Percentiles rank a stretch among this genome's conserved stretches.
Conservation (phyloP, 2,797 vertebrate genomes). For the Knipowitschia caucasica region DNA sequence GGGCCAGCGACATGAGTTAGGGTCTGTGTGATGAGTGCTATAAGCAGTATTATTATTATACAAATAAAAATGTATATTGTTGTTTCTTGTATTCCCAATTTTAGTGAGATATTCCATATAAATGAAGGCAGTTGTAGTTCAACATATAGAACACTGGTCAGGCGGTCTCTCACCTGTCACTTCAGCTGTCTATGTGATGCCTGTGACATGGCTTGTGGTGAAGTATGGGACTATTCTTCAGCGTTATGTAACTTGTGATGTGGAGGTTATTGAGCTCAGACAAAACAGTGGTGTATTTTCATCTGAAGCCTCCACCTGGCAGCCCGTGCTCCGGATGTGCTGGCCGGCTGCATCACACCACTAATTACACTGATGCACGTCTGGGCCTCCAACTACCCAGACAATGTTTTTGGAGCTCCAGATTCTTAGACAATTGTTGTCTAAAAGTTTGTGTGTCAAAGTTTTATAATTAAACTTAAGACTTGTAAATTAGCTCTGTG, state of each 20-base stretch:
- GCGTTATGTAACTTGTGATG: conserved; percentile 25
- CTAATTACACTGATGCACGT: conserved; percentile 69
- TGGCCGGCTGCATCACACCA: conserved; percentile 56
- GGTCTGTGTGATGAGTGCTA: no score
- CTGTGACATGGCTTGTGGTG: no score
- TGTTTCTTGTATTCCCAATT: no score
- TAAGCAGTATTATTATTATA: no score
- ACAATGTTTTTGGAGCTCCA: conserved; percentile 48
- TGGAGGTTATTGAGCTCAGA: conserved; percentile 29
- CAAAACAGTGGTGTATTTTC: conserved; percentile 49
- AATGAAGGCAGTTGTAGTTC: no score
- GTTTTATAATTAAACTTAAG: conserved; percentile 18
- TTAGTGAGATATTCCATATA: no score
- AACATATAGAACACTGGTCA: no score
- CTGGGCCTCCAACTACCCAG: conserved; percentile 60
- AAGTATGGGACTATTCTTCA: not conserved
- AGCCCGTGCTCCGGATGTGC: conserved; percentile 58
- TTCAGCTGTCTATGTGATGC: no score
- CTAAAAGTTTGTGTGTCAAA: conserved; percentile 43
- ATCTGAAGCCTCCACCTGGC: conserved; percentile 58
- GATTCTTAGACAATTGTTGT: conserved; percentile 49
- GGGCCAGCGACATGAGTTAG: no score
- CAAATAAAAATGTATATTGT: no score
- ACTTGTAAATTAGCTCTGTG: no score
- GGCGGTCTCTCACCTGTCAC: no score